phyloP scores from a whole-genome alignment of 64 coral and sea anemone genomes.

The Actinia tenebrosa region DNA sequence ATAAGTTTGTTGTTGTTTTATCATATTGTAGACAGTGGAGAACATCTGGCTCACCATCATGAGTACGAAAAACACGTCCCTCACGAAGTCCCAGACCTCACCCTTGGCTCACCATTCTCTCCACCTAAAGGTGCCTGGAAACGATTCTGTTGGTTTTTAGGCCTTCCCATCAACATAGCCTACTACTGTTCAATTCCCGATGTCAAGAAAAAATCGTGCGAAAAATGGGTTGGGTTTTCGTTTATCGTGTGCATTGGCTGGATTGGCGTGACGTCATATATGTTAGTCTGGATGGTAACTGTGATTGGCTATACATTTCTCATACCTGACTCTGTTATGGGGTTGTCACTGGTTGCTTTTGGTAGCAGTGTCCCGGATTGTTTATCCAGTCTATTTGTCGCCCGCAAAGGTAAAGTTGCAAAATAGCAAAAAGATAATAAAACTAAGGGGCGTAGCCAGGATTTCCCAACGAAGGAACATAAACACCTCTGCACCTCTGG shows the following conservation, averaged over 20 bases:
- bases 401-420: constrained; percentile 50
- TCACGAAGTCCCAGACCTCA: constrained; percentile 80
- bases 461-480: too few relatives aligned
- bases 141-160: constrained; percentile 64
- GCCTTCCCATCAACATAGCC: constrained; percentile 67
- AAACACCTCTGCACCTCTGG: too few relatives aligned
- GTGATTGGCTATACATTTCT: constrained; percentile 70
- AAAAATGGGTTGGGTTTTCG: constrained; percentile 75
- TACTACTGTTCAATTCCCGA: constrained; percentile 91
- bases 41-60: constrained; percentile 66
- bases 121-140: constrained; percentile 65
- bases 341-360: constrained; percentile 67
- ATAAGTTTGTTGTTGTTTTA: background rate
- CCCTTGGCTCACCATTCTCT: constrained; percentile 68
- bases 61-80: constrained; percentile 72
- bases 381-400: constrained; percentile 70
- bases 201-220: constrained; percentile 72
- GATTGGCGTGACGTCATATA: constrained; percentile 74
- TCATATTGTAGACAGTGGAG: constrained; percentile 26
- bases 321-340: constrained; percentile 74
- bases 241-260: constrained; percentile 84
- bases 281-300: constrained; percentile 82
- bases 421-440: too few relatives aligned
- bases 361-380: constrained; percentile 81
- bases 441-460: constrained; percentile 22